Evolutionary conservation across 2,113 vertebrate genomes (phyloP), one percentile per base, ranked within the genome.

Genomic region (Epinephelus fuscoguttatus): DNA sequence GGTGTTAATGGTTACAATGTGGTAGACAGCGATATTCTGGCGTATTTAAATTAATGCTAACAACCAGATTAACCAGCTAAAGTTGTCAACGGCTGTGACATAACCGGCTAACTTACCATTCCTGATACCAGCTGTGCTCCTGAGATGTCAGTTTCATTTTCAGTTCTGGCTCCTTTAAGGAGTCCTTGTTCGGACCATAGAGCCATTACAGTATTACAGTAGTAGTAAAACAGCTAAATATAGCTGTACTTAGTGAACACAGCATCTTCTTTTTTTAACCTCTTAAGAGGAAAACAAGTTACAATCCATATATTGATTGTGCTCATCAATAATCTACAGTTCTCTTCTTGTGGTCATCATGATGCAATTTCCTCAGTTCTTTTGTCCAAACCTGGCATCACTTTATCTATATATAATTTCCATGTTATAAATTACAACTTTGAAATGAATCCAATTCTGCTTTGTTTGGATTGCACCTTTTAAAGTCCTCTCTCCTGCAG

Each of bases 401-500:
- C 13, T 23, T 0, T 7, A 5, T 64, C 21, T 25, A 0, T 50
- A 11, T 14, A 30, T 60, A 30, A 19, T 37, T 47, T 40, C 3
- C 11, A 40, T 50, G 27, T 37, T 40, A 47, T 53, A 55, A 63
- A 59, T 56, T 3, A 64, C 55, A 63, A 23, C 42, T 40, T 25
- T 1, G 7, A 45, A 42, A 30, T 30, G 13, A 42, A 10, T 47
- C 37, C 6, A 17, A 1, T 5, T 4, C 14, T 30, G 10, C 4
- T 18, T 30, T 62, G 79, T 3, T 12, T 68, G 40, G 73, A 60
- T 66, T 80, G 55, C 42, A 69, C 7, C 42, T 84, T 84, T 70
- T 60, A 59, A 72, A 8, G 6, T 18, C 1, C 2, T 50, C 11
- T 40, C 11, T 45, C 57, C 11, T 89, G 63, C 19, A 17, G 27